Percentiles rank a stretch among this genome's conserved stretches.
phyloP scores from a whole-genome alignment of 2,888 invertebrate genomes.

The Hirtodrosophila duncani region DNA sequence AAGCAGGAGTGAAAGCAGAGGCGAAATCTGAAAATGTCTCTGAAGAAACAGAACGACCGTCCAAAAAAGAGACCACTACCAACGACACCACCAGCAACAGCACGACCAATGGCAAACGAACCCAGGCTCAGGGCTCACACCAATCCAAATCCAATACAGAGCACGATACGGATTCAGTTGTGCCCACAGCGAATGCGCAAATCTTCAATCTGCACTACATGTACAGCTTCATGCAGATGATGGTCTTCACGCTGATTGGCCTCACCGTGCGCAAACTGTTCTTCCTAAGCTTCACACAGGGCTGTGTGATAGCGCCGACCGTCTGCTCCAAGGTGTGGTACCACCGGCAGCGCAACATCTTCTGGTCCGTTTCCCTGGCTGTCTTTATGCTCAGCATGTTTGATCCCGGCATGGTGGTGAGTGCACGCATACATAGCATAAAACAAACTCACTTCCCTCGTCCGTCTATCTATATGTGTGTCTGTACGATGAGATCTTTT shows the following conservation, averaged over 20 bases:
- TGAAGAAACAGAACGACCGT: too few species aligned
- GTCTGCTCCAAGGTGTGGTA: slow-evolving; percentile 82
- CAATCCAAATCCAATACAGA: slow-evolving; percentile 27
- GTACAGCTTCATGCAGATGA: slow-evolving; percentile 86
- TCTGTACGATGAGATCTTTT: too few species aligned
- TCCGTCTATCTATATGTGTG: too few species aligned
- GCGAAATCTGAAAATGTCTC: slow-evolving; percentile 6
- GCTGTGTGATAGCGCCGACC: slow-evolving; percentile 83
- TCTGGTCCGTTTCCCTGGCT: slow-evolving; percentile 78
- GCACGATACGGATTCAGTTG: too few species aligned
- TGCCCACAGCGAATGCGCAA: slow-evolving; percentile 45
- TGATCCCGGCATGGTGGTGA: slow-evolving; percentile 76
- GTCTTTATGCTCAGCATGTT: slow-evolving; percentile 79
- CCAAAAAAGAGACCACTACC: slow-evolving; percentile 11
- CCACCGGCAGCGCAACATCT: slow-evolving; percentile 77
- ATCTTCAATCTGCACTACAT: slow-evolving; percentile 77
- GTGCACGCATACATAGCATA: slow-evolving; percentile 2
- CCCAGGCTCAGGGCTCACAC: background rate
- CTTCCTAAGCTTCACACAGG: slow-evolving; percentile 77
- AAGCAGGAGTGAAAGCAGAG: background rate
- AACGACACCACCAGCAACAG: background rate
- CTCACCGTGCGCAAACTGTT: slow-evolving; percentile 75
- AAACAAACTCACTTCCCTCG: too few species aligned
- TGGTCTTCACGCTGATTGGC: slow-evolving; percentile 80
- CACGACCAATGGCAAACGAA: slow-evolving; percentile 17